Evolutionary conservation across 2,113 vertebrate species (phyloP).

Genomic region (Podarcis cretensis): DNA sequence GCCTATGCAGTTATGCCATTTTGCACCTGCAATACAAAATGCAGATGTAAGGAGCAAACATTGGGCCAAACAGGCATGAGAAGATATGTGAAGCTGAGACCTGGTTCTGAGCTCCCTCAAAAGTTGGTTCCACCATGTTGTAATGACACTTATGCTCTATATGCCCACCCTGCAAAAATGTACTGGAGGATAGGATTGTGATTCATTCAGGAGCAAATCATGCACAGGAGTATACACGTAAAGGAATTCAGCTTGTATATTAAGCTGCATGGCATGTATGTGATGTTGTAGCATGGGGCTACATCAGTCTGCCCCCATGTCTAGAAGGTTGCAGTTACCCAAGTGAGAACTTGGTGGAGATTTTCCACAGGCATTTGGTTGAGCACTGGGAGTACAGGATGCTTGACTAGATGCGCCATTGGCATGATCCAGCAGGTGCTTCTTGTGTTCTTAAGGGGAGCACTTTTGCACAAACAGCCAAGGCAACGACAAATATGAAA

Average conservation of each 20-base stretch:
- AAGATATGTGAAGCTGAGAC: too few species aligned
- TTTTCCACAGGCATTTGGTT: too few species aligned
- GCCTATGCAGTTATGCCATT: background rate
- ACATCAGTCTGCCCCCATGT: background rate
- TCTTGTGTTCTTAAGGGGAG: background rate
- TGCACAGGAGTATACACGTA: background rate
- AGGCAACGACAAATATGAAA: background rate
- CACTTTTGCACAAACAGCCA: background rate
- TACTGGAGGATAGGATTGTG: background rate
- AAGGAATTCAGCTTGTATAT: background rate
- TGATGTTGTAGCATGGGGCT: background rate
- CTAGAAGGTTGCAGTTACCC: background rate
- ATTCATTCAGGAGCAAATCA: background rate
- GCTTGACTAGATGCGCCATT: too few species aligned
- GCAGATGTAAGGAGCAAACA: background rate
- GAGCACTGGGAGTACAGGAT: too few species aligned
- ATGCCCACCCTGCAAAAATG: too few species aligned
- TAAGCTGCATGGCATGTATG: background rate
- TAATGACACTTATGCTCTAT: background rate
- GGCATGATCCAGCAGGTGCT: too few species aligned
- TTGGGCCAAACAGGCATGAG: background rate
- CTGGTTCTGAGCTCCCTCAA: background rate
- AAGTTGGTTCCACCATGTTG: background rate
- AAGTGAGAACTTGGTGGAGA: background rate
- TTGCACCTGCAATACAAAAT: background rate